Conservation (phyloP, 2,797 vertebrate genomes). For the Limosa lapponica region DNA sequence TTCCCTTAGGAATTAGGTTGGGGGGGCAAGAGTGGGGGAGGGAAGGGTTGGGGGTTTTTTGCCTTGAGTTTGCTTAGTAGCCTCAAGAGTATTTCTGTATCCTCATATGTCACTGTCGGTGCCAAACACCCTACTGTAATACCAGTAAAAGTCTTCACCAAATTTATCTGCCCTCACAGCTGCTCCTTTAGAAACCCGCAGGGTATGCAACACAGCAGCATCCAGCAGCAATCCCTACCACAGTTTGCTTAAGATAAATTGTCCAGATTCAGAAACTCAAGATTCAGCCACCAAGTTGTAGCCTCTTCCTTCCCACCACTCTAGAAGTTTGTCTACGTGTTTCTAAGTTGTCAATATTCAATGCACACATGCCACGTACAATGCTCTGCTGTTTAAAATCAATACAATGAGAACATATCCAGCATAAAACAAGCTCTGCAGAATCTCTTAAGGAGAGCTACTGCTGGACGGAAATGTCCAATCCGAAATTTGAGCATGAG, state of each 20-base stretch:
- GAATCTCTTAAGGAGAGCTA: not conserved
- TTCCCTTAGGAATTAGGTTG: not conserved
- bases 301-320: not conserved
- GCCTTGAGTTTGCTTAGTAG: not conserved
- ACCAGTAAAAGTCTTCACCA: not conserved
- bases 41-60: not conserved
- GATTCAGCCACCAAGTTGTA: not conserved
- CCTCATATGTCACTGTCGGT: not conserved
- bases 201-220: not conserved
- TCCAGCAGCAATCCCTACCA: not conserved
- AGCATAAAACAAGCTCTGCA: not conserved
- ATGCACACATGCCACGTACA: not conserved
- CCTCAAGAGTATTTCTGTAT: not conserved
- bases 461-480: not conserved
- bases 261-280: not conserved
- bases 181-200: not conserved
- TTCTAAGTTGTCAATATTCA: not conserved
- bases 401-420: not conserved
- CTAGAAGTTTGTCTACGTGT: not conserved
- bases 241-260: not conserved
- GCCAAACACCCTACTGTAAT: slow-evolving; percentile 20
- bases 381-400: not conserved
- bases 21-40: rapidly evolving
- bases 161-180: slow-evolving; percentile 14
- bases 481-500: not conserved